Evolutionary conservation across 2,113 vertebrate genomes (phyloP), one percentile per base, ranked within the genome.

Genomic region (Mohoua ochrocephala): DNA sequence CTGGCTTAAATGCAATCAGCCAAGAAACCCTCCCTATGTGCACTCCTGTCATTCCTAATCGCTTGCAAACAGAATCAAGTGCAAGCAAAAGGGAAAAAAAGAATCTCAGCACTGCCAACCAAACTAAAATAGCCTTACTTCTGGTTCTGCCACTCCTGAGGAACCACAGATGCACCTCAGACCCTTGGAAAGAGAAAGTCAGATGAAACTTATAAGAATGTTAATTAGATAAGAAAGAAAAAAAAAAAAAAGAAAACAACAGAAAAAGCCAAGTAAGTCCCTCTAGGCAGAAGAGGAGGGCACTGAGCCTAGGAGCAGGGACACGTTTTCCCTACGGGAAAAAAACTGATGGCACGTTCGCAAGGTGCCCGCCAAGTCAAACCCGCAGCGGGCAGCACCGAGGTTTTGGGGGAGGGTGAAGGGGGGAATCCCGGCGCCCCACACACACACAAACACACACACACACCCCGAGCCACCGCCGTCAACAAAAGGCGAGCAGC

Each of bases 1-100:
- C 98, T 98, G 97, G 98, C 98, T 98, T 97, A 99, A 99, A 99
- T 98, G 98, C 98, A 99, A 99, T 99, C 98, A 99, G 98, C 98
- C 98, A 99, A 98, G 98, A 98, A 99, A 98, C 98, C 98, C 99
- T 99, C 98, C 98, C 99, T 98, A 96, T 98, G 98, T 95, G 97
- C 98, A 98, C 97, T 98, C 98, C 98, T 99, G 99, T 99, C 99
- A 99, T 98, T 98, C 98, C 98, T 98, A 98, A 98, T 98, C 87
- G 97, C 98, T 95, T 98, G 97, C 98, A 98, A 98, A 99, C 97
- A 97, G 98, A 98, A 98, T 98, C 98, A 98, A 97, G 97, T 93
- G 96, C 96, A 97, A 96, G 92, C 84, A 77, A 78, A 89, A 78
- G 44, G 59, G 52, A 35, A 5, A 6, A 52, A 45, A 75, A 94